These are phyloP conservation scores for Amphiura filiformis DNA, from an alignment of 35 echinoderm and acorn worm species.

Conservation along the genomic window DNA sequence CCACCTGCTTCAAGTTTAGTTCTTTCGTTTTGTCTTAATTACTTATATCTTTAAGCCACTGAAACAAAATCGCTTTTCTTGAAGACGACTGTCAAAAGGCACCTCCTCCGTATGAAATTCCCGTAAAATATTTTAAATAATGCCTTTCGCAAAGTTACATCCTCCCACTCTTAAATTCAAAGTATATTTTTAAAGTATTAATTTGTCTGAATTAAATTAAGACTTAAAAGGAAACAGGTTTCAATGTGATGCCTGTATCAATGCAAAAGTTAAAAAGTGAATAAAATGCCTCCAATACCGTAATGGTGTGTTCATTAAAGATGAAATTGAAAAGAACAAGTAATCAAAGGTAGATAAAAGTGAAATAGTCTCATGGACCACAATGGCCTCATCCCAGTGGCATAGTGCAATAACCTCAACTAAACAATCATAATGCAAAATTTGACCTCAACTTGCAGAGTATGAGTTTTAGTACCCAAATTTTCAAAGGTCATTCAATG, in stretches of 20 bases:
- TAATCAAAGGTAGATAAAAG: too few species aligned
- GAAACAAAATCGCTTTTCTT: not conserved
- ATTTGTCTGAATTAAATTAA: not conserved
- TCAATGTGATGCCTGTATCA: not conserved
- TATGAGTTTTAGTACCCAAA: too few species aligned
- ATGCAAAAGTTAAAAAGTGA: not conserved
- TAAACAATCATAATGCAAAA: too few species aligned
- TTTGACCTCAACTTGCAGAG: too few species aligned
- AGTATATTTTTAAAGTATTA: not conserved
- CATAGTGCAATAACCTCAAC: too few species aligned
- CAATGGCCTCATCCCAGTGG: too few species aligned
- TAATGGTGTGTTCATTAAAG: not conserved
- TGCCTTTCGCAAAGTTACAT: not conserved
- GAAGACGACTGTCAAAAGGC: not conserved
- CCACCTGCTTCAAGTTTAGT: not conserved
- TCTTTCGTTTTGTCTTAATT: not conserved
- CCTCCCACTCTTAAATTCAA: not conserved
- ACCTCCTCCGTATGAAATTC: not conserved
- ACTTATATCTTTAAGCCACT: not conserved
- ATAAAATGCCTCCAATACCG: not conserved
- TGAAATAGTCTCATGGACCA: too few species aligned
- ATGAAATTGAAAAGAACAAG: not conserved
- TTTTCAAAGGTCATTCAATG: too few species aligned
- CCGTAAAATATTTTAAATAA: not conserved
- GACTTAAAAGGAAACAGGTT: not conserved